Evolutionary conservation across 2,113 vertebrate species (phyloP), one percentile per base, ranked within the genome.

Genomic region (Callipepla squamata): DNA sequence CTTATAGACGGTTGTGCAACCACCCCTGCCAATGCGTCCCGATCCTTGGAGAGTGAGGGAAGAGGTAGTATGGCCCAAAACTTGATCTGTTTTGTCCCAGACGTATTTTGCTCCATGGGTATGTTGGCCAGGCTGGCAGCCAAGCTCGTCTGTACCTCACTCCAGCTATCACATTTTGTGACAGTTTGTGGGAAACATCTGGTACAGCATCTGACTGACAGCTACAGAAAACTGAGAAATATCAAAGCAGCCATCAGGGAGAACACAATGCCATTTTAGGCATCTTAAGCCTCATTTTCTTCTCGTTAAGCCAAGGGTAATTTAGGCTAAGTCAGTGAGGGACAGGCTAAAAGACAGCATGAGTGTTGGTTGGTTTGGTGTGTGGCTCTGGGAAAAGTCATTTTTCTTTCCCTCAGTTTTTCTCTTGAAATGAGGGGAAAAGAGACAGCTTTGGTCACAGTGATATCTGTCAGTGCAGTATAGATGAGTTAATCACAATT

Each of bases 111-210:
- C 65, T 17, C 74, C 63, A 44, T 28, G 17, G 2, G 5, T 42
- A 51, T 22, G 65, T 59, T 22, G 47, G 30, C 70, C 32, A 14
- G 63, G 30, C 23, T 17, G 8, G 50, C 34, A 61, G 16, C 44
- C 6, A 48, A 47, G 83, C 89, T 14, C 8, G 2, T 62, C 82
- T 72, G 44, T 48, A 63, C 73, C 69, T 87, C 36, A 9, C 38
- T 94, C 34, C 90, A 90, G 87, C 65, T 87, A 67, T 85, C 88
- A 73, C 55, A 45, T 91, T 91, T 86, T 77, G 75, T 65, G 80
- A 72, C 76, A 44, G 21, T 91, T 87, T 75, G 44, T 82, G 83
- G 62, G 62, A 93, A 97, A 95, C 95, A 94, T 95, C 96, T 97
- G 95, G 95, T 70, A 74, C 17, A 3, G 89, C 91, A 92, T 92